phyloP scores from a whole-genome alignment of 2,888 invertebrate species.

The Parasteatoda lunata region DNA sequence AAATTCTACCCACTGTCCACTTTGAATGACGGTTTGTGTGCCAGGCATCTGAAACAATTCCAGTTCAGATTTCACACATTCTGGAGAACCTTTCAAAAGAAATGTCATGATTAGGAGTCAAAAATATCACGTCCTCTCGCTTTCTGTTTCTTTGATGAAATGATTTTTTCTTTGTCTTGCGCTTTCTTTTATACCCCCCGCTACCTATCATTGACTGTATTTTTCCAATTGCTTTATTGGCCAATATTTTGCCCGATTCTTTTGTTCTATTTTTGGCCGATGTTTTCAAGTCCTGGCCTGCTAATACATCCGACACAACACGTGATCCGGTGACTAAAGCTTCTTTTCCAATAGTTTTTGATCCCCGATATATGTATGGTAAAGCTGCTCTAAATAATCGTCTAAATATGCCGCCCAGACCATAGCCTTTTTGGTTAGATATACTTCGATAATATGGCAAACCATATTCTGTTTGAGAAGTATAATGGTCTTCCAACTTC shows the following conservation, averaged over 20 bases:
- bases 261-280: constrained; percentile 11
- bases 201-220: background rate
- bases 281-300: background rate
- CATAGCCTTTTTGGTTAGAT: background rate
- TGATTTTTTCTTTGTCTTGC: background rate
- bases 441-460: constrained; percentile 1
- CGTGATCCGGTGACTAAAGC: background rate
- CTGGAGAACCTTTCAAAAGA: no score
- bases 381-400: no score
- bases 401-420: no score
- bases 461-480: background rate
- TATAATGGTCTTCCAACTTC: constrained; percentile 9
- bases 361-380: background rate
- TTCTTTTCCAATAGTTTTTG: constrained; percentile 15
- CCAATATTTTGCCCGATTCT: background rate
- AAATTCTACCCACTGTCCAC: no score
- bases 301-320: constrained; percentile 4
- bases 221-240: background rate
- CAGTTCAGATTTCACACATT: no score
- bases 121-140: no score
- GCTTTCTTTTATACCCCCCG: background rate
- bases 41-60: no score
- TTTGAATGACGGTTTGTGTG: no score
- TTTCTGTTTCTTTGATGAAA: background rate
- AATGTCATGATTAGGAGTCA: no score